These are phyloP conservation scores for Lepidocyrtinus sp. DNA, from an alignment of 2,888 invertebrate species.

Conservation along the genomic window DNA sequence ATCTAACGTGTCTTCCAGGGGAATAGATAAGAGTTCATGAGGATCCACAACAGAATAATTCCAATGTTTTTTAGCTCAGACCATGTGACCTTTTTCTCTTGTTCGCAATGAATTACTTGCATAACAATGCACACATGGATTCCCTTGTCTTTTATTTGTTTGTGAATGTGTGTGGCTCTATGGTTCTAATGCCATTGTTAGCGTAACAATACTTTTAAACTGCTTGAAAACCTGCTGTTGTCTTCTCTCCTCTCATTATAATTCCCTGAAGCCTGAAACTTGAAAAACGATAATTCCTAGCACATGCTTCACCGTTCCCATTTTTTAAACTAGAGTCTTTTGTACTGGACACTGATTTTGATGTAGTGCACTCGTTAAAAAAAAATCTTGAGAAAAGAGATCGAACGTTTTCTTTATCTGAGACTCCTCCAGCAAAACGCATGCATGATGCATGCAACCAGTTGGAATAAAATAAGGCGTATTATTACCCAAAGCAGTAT, in stretches of 20 bases:
- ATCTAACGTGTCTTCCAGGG: not conserved
- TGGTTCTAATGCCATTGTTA: conserved; percentile 7
- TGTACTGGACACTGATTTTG: conserved; percentile 39
- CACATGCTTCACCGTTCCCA: conserved; percentile 41
- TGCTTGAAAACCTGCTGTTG: conserved; percentile 13
- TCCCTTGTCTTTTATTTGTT: not conserved
- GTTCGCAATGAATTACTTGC: conserved; percentile 1
- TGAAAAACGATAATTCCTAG: conserved; percentile 29
- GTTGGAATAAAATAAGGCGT: not conserved
- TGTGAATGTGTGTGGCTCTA: not conserved
- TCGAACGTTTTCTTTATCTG: conserved; percentile 13
- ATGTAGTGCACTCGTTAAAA: conserved; percentile 13
- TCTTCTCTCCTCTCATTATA: conserved; percentile 2
- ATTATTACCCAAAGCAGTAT: not conserved
- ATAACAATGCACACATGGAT: conserved; percentile 13
- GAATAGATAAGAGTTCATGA: conserved; percentile 5
- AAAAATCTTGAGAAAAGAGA: not conserved
- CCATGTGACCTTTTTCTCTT: not conserved
- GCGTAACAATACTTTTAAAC: not conserved
- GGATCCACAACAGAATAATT: not conserved
- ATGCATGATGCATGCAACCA: not conserved
- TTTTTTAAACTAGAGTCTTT: conserved; percentile 12
- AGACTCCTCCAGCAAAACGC: conserved; percentile 36
- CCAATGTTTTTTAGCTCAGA: not conserved
- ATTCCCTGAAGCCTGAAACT: conserved; percentile 11